Conservation (phyloP, 2,888 invertebrate species). For the Tupiocoris notatus region DNA sequence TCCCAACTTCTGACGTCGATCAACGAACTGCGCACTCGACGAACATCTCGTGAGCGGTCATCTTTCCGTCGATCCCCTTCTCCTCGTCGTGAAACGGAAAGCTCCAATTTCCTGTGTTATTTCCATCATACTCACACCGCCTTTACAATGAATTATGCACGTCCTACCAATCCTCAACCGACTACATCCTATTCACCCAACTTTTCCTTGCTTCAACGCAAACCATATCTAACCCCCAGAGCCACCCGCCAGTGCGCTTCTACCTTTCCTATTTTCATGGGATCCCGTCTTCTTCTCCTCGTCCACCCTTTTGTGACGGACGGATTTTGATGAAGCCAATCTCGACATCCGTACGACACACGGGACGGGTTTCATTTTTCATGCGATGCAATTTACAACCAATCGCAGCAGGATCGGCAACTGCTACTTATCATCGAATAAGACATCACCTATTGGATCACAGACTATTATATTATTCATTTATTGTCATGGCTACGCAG, state of each 20-base stretch:
- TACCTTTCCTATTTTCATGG: background rate
- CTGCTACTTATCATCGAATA: background rate
- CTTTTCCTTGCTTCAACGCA: background rate
- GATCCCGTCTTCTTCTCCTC: background rate
- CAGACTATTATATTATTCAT: too few species aligned
- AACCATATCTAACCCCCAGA: background rate
- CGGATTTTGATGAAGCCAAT: background rate
- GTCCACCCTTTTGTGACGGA: background rate
- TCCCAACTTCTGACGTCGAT: too few species aligned
- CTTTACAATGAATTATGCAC: slow-evolving; percentile 42
- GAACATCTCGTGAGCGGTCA: too few species aligned
- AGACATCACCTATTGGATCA: too few species aligned
- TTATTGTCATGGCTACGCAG: too few species aligned
- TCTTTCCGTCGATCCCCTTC: too few species aligned
- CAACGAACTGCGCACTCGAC: too few species aligned
- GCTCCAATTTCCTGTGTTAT: too few species aligned
- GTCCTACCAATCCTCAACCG: background rate
- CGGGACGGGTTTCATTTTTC: background rate
- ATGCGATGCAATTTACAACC: background rate
- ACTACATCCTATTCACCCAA: background rate
- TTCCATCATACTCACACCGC: too few species aligned
- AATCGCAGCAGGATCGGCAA: background rate
- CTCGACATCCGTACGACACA: background rate
- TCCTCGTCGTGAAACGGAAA: too few species aligned
- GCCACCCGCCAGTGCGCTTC: background rate